Evolutionary conservation across 1,140 invertebrate genomes (phyloP), one percentile per base, ranked within the genome.

Genomic region (Meloidogyne hapla): DNA sequence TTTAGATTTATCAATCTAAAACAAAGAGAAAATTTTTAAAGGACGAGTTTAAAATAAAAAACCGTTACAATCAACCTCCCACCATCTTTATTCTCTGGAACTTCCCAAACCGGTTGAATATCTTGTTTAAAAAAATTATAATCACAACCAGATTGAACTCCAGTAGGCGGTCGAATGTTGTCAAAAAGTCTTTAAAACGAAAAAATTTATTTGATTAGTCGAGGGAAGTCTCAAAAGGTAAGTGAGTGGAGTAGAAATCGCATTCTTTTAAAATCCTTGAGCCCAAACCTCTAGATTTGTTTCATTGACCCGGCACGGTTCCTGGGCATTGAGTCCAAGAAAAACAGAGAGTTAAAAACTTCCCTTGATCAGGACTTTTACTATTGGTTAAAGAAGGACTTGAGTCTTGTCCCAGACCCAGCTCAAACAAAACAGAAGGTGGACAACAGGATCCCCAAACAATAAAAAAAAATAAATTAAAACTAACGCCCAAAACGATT

Each of bases 51-150:
- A 72, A 38, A 13, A 74, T 10, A 13, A 69, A 62, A 87, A 64
- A 89, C 83, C 66, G 74, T 65, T 42, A 98, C 92, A 8, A 98
- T 89, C 94, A 96, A 97, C 82, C 95, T 90, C 48, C 96, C 96
- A 63, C 96, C 96, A 87, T 91, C 90, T 87, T 93, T 93, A 85
- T 94, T 94, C 23, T 92, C 91, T 70, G 91, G 91, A 89, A 98
- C 96, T 89, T 99, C 96, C 96, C 96, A 98, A 94, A 97, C 97
- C 3, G 96, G 96, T 79, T 92, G 91, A 81, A 98, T 94, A 13
- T 93, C 94, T 87, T 94, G 87, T 86, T 90, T 79, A 88, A 98
- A 98, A 73, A 98, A 90, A 23, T 93, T 95, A 89, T 98, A 98
- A 88, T 98, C 95, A 88, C 93, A 94, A 80, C 92, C 89, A 81